Base-by-base conservation (phyloP, 2,797 vertebrate genomes). In the Helostoma temminkii region DNA sequence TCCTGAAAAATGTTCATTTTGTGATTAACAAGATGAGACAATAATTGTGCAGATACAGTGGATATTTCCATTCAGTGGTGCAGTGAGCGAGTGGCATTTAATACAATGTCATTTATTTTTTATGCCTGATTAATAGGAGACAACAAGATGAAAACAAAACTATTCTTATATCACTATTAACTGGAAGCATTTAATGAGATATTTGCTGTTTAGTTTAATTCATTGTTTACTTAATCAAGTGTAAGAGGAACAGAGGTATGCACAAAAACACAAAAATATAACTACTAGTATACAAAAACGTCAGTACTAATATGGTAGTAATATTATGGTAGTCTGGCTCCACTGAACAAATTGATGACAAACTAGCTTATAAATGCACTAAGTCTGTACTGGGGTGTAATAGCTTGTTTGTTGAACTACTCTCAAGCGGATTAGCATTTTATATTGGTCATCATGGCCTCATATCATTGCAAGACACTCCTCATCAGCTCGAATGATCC, bases 401-500 rank as follows among this genome's bases (percentile, higher is more conserved):
- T 4, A 14, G n/a, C 14, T 25, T 41, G 24, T 67, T 59, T 63
- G 18, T 60, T 49, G 59, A 66, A n/a, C 52, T 26, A 24, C 24
- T 39, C 7, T 47, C 41, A 30, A 43, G 36, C 54, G 42, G 16
- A 56, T 65, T 49, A 60, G 72, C 6, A 25, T 66, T 63, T 32
- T 58, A 48, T 71, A 84, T 73, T 46, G 32, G 19, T 24, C 43
- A 79, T 71, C 30, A 19, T 68, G 66, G 67, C 64, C 66, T 75
- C 34, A 49, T 58, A 49, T 63, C 46, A 65, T 71, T 79, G 94
- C 94, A 94, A 91, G 93, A 93, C 87, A 82, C 91, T 84, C 92
- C 83, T 89, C 94, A 94, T 91, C 86, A 76, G 76, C 75, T 54
- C 93, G 91, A 95, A 94, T 91, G 93, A 90, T 93, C 91, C 91